Base-by-base conservation (phyloP, 2,888 invertebrate genomes). In the Drosophila buzzatii region DNA sequence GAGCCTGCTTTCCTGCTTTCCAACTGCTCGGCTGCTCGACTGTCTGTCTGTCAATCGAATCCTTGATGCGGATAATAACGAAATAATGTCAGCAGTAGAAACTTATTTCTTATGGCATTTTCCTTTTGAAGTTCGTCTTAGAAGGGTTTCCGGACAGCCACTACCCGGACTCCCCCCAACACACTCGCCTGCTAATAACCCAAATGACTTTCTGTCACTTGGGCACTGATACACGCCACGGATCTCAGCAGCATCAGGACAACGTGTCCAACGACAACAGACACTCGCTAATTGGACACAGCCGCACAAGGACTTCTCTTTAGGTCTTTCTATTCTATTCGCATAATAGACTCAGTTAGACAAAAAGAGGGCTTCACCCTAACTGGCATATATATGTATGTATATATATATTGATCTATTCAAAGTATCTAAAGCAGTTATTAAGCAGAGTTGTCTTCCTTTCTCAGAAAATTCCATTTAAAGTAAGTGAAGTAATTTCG, bases 51-150 rank as follows among this genome's bases (percentile, higher is more conserved):
- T 87, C 86, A 87, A 87, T 87, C 89, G 86, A 84, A 69, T 82
- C 76, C 81, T 89, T 90, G 90, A 81, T 87, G 89, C 81, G 89
- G 82, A 87, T 90, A 90, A 90, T 89, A 90, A 90, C 88, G 84
- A 89, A 90, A 89, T 90, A 90, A 90, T 90, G 85, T 81, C 81
- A 79, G 79, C 67, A 74, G 62, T 70, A 63, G 73, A 76, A 76
- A 79, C 70, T 82, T 81, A 67, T 77, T 78, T 80, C 67, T 77
- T 59, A 69, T 71, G 69, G 71, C 73, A 63, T 76, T 61, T 68
- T 59, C 44, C 81, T 76, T 82, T 81, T 84, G 81, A 80, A 76
- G 78, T 82, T 75, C 45, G 57, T 44, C 69, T 68, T 70, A 68
- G 80, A 80, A 79, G 79, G 73, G 79, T 80, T 79, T 76, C 73